Evolutionary conservation across 1,140 invertebrate genomes (phyloP).

Genomic region (Pseudomyrmex flavicornis): DNA sequence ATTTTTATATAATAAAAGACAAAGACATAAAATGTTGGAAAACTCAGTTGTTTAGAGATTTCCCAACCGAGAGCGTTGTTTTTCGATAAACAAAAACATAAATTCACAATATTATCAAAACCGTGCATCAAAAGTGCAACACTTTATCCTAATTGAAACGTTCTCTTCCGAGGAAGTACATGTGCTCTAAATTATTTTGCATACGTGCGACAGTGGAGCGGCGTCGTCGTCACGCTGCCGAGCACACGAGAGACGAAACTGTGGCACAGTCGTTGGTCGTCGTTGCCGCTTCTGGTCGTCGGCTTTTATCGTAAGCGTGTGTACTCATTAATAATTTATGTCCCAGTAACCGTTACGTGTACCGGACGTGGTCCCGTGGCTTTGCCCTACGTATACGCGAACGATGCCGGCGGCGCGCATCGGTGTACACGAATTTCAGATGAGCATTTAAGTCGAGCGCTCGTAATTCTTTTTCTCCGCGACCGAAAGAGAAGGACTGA

Average conservation of each 20-base stretch:
- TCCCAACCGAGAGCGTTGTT: too few relatives aligned
- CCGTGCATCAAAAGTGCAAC: background rate
- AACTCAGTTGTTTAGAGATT: too few relatives aligned
- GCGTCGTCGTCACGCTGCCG: constrained; percentile 19
- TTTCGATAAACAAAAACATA: too few relatives aligned
- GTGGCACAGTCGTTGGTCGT: constrained; percentile 10
- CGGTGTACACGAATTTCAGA: constrained; percentile 69
- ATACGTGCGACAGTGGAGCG: constrained; percentile 3
- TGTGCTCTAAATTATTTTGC: constrained; percentile 31
- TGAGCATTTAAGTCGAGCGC: constrained; percentile 61
- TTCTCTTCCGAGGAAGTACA: background rate
- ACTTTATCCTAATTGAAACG: constrained; percentile 7
- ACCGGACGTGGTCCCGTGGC: constrained; percentile 62
- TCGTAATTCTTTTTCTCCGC: constrained; percentile 58
- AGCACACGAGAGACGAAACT: constrained; percentile 25
- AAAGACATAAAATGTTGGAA: background rate
- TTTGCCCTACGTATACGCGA: constrained; percentile 45
- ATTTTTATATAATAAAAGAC: background rate
- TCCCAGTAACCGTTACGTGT: constrained; percentile 68
- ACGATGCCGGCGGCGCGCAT: constrained; percentile 39
- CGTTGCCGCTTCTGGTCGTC: constrained; percentile 16
- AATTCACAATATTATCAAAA: background rate
- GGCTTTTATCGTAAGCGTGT: constrained; percentile 68
- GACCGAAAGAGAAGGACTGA: background rate
- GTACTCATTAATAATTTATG: constrained; percentile 74